Evolutionary conservation across 2,888 invertebrate species (phyloP).

Genomic region (Acanthoscelides obtectus): DNA sequence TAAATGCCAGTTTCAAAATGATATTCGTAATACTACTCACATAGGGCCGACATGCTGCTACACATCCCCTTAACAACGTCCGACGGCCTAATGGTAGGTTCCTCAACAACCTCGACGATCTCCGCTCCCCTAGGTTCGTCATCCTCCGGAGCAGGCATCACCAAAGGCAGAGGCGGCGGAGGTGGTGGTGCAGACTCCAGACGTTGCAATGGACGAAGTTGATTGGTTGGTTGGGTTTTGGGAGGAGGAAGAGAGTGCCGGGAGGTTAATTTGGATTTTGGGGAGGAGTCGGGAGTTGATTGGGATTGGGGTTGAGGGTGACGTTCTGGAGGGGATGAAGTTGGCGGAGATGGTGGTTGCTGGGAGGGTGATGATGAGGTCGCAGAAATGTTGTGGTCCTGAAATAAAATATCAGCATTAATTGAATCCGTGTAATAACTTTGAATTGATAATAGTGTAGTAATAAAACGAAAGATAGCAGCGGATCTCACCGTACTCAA

Average conservation of each 20-base stretch:
- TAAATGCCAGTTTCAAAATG: too few species aligned
- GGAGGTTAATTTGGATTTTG: conserved; percentile 39
- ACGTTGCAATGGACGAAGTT: neutral
- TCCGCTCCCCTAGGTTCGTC: conserved; percentile 40
- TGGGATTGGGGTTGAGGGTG: conserved; percentile 35
- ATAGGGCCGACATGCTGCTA: conserved; percentile 54
- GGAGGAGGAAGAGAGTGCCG: conserved; percentile 41
- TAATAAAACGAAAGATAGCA: too few species aligned
- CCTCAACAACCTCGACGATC: conserved; percentile 59
- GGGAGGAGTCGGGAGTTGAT: conserved; percentile 39
- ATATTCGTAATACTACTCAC: conserved; percentile 40
- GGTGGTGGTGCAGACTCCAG: conserved; percentile 57
- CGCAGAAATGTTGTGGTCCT: neutral
- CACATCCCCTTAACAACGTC: conserved; percentile 59
- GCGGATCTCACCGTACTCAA: too few species aligned
- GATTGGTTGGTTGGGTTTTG: conserved; percentile 8
- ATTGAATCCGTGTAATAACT: too few species aligned
- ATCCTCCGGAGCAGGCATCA: conserved; percentile 20
- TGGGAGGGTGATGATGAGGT: neutral
- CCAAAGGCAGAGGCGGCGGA: conserved; percentile 57
- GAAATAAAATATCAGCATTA: neutral
- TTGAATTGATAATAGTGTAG: too few species aligned
- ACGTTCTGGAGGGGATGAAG: neutral
- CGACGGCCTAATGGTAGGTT: conserved; percentile 63
- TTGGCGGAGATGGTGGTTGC: neutral